phyloP scores from a whole-genome alignment of 2,888 invertebrate species.

The Trachelus stipa region DNA sequence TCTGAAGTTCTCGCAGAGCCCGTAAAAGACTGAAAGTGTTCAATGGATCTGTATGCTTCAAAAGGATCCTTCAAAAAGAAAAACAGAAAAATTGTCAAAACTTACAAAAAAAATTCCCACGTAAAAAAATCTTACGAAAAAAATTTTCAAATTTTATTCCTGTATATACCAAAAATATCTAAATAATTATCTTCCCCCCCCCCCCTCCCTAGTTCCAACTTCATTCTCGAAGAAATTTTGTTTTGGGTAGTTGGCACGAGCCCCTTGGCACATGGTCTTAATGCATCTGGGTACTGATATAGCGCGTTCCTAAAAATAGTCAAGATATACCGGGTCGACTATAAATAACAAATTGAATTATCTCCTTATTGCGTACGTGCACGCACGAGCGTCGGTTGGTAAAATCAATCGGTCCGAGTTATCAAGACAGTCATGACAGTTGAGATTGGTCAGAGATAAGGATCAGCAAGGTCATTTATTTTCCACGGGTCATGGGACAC shows the following conservation, averaged over 20 bases:
- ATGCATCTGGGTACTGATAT: slow-evolving; percentile 28
- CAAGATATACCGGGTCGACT: slow-evolving; percentile 28
- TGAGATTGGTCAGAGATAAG: background rate
- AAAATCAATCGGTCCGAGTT: background rate
- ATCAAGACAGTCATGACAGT: background rate
- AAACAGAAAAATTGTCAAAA: background rate
- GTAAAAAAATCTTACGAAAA: background rate
- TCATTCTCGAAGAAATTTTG: background rate
- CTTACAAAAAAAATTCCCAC: background rate
- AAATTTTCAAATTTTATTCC: background rate
- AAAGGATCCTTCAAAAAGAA: background rate
- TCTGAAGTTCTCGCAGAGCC: background rate
- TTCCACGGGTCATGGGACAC: background rate
- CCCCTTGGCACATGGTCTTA: background rate
- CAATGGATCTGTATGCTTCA: background rate
- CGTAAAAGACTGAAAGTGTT: background rate
- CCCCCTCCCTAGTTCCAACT: background rate
- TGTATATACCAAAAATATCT: too few species aligned
- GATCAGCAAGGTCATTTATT: background rate
- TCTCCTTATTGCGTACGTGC: slow-evolving; percentile 28
- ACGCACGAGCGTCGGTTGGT: background rate
- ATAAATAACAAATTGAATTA: slow-evolving; percentile 36
- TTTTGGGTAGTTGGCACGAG: background rate
- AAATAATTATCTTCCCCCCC: too few species aligned
- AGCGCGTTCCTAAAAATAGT: slow-evolving; percentile 38